These are phyloP conservation scores for Troglohyphantes excavatus DNA, from an alignment of 2,888 invertebrate genomes.

Conservation along the genomic window DNA sequence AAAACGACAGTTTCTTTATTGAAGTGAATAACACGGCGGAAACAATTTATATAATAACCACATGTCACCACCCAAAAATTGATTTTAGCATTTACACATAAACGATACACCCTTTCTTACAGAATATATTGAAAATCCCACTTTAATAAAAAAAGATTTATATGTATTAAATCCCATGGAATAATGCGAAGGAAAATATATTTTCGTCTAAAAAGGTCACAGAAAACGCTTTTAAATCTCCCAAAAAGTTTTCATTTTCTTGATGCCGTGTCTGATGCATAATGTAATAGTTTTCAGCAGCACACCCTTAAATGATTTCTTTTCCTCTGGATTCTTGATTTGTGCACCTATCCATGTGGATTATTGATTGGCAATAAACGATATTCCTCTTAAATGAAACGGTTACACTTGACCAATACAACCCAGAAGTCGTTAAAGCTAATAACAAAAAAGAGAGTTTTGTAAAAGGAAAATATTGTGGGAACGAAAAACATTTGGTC, in stretches of 20 bases:
- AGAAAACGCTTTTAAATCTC: background rate
- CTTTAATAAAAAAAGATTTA: conserved; percentile 4
- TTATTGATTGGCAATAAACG: background rate
- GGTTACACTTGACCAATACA: background rate
- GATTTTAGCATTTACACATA: conserved; percentile 1
- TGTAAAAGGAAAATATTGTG: background rate
- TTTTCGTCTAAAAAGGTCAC: conserved; percentile 5
- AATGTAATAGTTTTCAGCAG: background rate
- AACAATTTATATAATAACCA: background rate
- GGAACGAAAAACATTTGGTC: background rate
- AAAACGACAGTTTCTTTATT: too few relatives aligned
- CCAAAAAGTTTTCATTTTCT: conserved; percentile 6
- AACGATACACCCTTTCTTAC: background rate
- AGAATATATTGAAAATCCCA: background rate
- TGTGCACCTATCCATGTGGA: background rate
- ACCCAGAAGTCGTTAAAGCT: background rate
- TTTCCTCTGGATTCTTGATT: conserved; percentile 1
- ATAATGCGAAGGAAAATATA: background rate
- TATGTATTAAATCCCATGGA: background rate
- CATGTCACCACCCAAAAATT: background rate
- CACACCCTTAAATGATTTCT: background rate
- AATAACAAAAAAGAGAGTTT: background rate
- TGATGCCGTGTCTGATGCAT: background rate
- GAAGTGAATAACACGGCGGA: background rate
- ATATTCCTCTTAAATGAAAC: background rate